phyloP scores from a whole-genome alignment of 2,113 vertebrate genomes.

The Entomyzon cyanotis region DNA sequence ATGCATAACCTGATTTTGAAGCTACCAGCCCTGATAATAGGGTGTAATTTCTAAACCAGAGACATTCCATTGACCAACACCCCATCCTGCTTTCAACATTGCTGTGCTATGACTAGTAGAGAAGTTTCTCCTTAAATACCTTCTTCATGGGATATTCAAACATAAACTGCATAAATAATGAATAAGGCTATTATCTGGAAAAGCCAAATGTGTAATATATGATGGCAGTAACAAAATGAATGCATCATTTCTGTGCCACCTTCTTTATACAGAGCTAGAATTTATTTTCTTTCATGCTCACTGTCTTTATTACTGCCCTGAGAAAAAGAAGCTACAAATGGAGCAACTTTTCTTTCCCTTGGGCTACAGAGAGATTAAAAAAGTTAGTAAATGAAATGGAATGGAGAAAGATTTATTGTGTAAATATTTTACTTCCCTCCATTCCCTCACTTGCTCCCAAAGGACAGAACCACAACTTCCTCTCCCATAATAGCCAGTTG shows the following conservation, averaged over 20 bases:
- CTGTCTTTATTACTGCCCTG: neutral
- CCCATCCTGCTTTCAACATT: neutral
- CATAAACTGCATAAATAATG: neutral
- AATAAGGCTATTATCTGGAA: neutral
- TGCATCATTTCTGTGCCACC: neutral
- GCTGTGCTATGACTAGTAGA: neutral
- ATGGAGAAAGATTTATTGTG: neutral
- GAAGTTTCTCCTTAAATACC: conserved; percentile 28
- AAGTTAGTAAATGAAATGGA: neutral
- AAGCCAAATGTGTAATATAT: neutral
- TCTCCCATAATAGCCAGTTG: neutral
- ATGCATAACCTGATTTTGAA: conserved; percentile 35
- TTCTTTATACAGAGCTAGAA: neutral
- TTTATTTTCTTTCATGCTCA: neutral
- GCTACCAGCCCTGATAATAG: neutral
- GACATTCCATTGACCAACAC: conserved; percentile 49
- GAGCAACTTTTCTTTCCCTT: neutral
- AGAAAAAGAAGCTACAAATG: neutral
- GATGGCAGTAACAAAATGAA: neutral
- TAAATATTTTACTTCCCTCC: neutral
- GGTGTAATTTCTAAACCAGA: neutral
- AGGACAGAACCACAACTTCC: neutral
- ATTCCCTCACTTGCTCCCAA: neutral
- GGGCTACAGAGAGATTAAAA: neutral
- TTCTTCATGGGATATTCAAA: neutral